Base-by-base conservation (phyloP, 2,113 vertebrate genomes). In the Podocnemis expansa region DNA sequence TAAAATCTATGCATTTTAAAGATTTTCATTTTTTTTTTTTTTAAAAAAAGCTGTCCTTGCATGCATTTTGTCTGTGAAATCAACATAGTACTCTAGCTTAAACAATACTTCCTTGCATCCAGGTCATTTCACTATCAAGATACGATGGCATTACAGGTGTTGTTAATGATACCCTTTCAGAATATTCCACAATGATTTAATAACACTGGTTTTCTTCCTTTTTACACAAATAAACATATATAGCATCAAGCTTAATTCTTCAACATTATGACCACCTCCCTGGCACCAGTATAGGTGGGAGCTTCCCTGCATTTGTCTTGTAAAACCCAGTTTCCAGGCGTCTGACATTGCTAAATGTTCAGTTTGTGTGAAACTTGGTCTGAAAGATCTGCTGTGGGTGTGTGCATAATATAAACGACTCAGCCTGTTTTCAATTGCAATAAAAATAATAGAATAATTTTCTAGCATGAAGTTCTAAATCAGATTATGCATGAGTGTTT, bases 311-410 rank as follows among this genome's bases (percentile, higher is more conserved):
- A 4, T 22, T 63, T 88, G 60, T 47, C 21, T 63, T 87, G 55
- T 73, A 93, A 89, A 79, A 12, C 19, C 16, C 27, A 12, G 1
- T 87, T 96, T 95, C 78, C 76, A 1, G 0, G 75, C 94, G 82
- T 91, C 51, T 34, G 80, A 81, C 29, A 87, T 86, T 75, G 89
- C 75, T 51, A 94, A 94, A 29, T 63, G 47, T 96, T 91, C 91
- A 82, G 85, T 88, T 54, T 55, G 60, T 90, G 43, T 89, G 78
- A 31, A 84, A 90, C 67, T 91, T 89, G 78, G 82, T 86, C 47
- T 87, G 24, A 52, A 84, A 93, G 24, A 90, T 81, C 52, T 82
- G 94, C 81, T 52, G 7, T 84, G 84, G 27, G 41, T 93, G 70
- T 84, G 11, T 2, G 63, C 83, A 47, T 80, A 41, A 34, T 43